Percentiles rank a stretch among this genome's conserved stretches.
phyloP scores from a whole-genome alignment of 2,888 invertebrate species.

The Dolichomitus sp. region DNA sequence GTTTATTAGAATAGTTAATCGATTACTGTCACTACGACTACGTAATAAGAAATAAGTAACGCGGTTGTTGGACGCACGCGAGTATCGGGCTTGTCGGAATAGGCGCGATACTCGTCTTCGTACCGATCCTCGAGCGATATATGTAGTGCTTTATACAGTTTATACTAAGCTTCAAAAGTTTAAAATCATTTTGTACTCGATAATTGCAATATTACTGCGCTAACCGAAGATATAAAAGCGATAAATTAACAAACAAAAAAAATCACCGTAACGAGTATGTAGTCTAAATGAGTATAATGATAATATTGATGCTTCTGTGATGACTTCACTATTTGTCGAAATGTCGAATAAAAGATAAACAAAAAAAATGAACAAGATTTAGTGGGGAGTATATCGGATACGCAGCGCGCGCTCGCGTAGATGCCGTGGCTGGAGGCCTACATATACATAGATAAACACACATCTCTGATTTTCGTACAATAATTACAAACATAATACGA shows the following conservation, averaged over 20 bases:
- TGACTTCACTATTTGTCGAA: conserved; percentile 83
- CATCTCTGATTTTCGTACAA: conserved; percentile 24
- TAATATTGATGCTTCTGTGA: conserved; percentile 85
- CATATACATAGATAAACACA: conserved; percentile 59
- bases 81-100: conserved; percentile 47
- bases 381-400: conserved; percentile 37
- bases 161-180: conserved; percentile 83
- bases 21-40: conserved; percentile 67
- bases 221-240: conserved; percentile 77
- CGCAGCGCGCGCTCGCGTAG: conserved; percentile 62
- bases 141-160: conserved; percentile 85
- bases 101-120: conserved; percentile 51
- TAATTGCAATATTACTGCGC: conserved; percentile 84
- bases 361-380: conserved; percentile 48
- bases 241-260: conserved; percentile 33
- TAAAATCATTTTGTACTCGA: conserved; percentile 84
- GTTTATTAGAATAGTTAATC: conserved; percentile 59
- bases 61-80: conserved; percentile 61
- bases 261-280: conserved; percentile 77
- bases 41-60: conserved; percentile 60
- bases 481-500: conserved; percentile 15
- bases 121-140: conserved; percentile 66
- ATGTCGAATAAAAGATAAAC: conserved; percentile 77
- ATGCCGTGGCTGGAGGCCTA: conserved; percentile 73
- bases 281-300: conserved; percentile 82